A percentile compares a stretch with the other conserved stretches of the same genome.
These are phyloP conservation scores for Chromis chromis DNA, from an alignment of 2,797 vertebrate genomes.

Conservation along the genomic window DNA sequence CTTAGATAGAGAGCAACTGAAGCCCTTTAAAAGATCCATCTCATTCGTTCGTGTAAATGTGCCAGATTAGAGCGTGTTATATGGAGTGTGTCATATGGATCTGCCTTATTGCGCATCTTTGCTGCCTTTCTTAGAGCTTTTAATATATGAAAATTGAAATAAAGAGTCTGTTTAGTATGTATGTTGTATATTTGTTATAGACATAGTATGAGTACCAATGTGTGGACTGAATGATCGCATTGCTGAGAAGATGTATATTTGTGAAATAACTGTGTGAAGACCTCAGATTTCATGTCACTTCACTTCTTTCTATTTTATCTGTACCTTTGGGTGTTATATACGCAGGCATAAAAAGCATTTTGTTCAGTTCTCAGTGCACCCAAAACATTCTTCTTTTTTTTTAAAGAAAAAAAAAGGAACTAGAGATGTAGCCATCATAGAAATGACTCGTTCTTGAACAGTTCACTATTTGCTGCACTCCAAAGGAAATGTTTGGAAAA, in stretches of 20 bases:
- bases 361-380: slow-evolving; percentile 41
- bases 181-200: slow-evolving; percentile 78
- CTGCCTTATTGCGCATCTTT: slow-evolving; percentile 93
- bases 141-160: slow-evolving; percentile 79
- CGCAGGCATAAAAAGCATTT: slow-evolving; percentile 39
- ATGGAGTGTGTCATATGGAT: slow-evolving; percentile 83
- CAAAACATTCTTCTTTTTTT: slow-evolving; percentile 4
- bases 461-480: slow-evolving; percentile 47
- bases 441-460: slow-evolving; percentile 40
- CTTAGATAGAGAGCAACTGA: slow-evolving; percentile 64
- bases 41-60: slow-evolving; percentile 72
- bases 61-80: slow-evolving; percentile 71
- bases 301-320: slow-evolving; percentile 60
- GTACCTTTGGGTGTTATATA: slow-evolving; percentile 34
- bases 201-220: slow-evolving; percentile 67
- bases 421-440: slow-evolving; percentile 67
- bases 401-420: slow-evolving; percentile 44
- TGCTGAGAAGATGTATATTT: slow-evolving; percentile 76
- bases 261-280: slow-evolving; percentile 75
- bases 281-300: slow-evolving; percentile 68
- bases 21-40: slow-evolving; percentile 84
- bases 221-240: slow-evolving; percentile 73
- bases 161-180: slow-evolving; percentile 77
- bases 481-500: slow-evolving; percentile 51
- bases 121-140: slow-evolving; percentile 92